phyloP scores from a whole-genome alignment of 2,797 vertebrate species.

The Poeciliopsis paucimaculata region DNA sequence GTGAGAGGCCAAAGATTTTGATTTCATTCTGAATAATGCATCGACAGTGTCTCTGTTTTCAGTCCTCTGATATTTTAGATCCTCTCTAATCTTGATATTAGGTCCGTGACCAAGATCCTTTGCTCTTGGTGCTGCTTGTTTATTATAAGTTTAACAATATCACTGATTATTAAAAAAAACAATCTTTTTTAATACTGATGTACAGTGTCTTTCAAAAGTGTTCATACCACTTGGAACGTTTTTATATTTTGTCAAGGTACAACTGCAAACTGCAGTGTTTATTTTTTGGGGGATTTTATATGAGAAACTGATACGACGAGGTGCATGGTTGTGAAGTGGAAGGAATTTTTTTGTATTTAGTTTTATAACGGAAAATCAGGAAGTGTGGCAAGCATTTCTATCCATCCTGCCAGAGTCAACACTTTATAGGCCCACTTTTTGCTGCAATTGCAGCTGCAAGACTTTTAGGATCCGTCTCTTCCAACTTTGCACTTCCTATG shows the following conservation, averaged over 20 bases:
- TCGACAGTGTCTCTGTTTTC: conserved; percentile 60
- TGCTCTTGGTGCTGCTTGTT: conserved; percentile 15
- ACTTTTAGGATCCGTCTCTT: background rate
- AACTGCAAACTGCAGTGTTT: background rate
- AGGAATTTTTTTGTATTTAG: background rate
- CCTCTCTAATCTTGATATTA: conserved; percentile 37
- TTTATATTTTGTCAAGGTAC: too few relatives aligned
- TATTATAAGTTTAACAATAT: conserved; percentile 30
- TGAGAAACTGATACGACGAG: background rate
- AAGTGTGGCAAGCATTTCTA: background rate
- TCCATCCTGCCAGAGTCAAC: background rate
- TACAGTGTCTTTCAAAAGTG: background rate
- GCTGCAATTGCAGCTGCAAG: background rate
- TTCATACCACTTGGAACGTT: background rate
- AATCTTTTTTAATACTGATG: conserved; percentile 14
- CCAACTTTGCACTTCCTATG: background rate
- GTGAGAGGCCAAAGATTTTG: conserved; percentile 61
- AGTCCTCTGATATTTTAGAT: conserved; percentile 47
- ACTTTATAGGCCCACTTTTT: background rate
- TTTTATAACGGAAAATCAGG: background rate
- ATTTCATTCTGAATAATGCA: conserved; percentile 69
- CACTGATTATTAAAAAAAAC: conserved; percentile 21
- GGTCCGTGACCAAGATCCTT: conserved; percentile 7
- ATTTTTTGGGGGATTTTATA: background rate
- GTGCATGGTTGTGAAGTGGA: background rate